Percentiles rank a stretch among this genome's conserved stretches.
Evolutionary conservation across 2,797 vertebrate species (phyloP).

Genomic region (Halcyon smyrnensis): DNA sequence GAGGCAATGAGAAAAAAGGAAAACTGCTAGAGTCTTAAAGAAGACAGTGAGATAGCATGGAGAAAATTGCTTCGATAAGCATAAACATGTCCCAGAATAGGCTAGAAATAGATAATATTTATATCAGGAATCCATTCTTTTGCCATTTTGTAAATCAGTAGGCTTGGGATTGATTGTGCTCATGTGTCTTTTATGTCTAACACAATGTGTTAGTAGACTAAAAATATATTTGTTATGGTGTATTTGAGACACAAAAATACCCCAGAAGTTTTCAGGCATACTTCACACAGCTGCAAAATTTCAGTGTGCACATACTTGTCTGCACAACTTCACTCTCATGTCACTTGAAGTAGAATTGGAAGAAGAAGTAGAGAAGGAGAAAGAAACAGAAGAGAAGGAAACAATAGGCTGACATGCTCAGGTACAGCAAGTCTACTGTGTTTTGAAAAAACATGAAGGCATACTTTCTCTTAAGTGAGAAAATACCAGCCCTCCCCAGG

Average conservation of each 20-base stretch:
- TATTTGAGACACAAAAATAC: not conserved
- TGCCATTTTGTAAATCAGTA: not conserved
- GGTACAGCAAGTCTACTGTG: not conserved
- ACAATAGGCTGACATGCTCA: not conserved
- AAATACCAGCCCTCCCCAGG: not conserved
- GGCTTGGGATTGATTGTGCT: not conserved
- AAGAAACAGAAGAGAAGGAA: not conserved
- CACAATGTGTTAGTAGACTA: not conserved
- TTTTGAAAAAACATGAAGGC: not conserved
- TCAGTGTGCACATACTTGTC: not conserved
- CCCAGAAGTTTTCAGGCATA: not conserved
- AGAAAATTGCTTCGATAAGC: not conserved
- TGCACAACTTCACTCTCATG: not conserved
- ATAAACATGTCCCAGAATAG: not conserved
- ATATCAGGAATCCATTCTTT: not conserved
- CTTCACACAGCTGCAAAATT: not conserved
- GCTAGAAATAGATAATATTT: slow-evolving; percentile 27
- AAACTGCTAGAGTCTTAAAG: not conserved
- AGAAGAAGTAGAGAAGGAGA: not conserved
- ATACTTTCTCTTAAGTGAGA: not conserved
- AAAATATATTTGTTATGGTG: not conserved
- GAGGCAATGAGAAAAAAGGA: not conserved
- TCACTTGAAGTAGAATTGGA: not conserved
- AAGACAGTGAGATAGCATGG: not conserved
- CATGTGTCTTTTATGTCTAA: not conserved